Evolutionary conservation across 2,113 vertebrate genomes (phyloP).

Genomic region (Acanthisitta chloris): DNA sequence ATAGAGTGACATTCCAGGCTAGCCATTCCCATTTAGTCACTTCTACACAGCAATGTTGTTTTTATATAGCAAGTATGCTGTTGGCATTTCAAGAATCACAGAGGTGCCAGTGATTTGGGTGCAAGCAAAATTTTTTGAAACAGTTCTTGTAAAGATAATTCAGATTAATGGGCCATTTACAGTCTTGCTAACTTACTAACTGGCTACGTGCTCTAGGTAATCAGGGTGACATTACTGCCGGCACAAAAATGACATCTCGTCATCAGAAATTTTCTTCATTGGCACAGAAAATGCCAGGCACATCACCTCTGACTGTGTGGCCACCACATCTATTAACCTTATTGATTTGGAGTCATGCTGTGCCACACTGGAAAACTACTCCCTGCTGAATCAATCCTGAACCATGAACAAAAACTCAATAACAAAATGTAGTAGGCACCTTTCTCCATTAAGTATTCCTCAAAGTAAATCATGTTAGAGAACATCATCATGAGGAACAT

Average conservation of each 20-base stretch:
- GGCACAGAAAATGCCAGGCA: constrained; percentile 89
- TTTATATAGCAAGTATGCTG: constrained; percentile 57
- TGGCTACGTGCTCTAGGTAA: constrained; percentile 79
- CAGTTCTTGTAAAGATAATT: constrained; percentile 85
- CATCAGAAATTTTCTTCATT: constrained; percentile 91
- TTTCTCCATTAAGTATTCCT: constrained; percentile 69
- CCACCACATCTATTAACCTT: constrained; percentile 95
- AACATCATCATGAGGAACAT: constrained; percentile 47
- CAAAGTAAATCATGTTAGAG: constrained; percentile 71
- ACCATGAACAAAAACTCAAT: constrained; percentile 87
- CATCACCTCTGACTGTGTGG: constrained; percentile 89
- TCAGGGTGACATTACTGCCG: constrained; percentile 85
- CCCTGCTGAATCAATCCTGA: constrained; percentile 90
- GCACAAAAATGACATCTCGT: constrained; percentile 86
- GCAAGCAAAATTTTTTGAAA: constrained; percentile 74
- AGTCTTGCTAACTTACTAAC: constrained; percentile 72
- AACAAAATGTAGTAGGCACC: constrained; percentile 77
- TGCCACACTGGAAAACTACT: constrained; percentile 85
- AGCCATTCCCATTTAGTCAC: constrained; percentile 64
- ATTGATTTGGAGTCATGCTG: constrained; percentile 91
- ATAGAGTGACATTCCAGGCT: constrained; percentile 55
- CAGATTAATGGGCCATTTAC: constrained; percentile 81
- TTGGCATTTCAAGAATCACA: constrained; percentile 81
- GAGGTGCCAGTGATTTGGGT: constrained; percentile 72
- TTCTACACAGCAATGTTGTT: constrained; percentile 63